A percentile compares a stretch with the other conserved stretches of the same genome.
Evolutionary conservation across 2,113 vertebrate species (phyloP).

Genomic region (Triplophysa rosa): DNA sequence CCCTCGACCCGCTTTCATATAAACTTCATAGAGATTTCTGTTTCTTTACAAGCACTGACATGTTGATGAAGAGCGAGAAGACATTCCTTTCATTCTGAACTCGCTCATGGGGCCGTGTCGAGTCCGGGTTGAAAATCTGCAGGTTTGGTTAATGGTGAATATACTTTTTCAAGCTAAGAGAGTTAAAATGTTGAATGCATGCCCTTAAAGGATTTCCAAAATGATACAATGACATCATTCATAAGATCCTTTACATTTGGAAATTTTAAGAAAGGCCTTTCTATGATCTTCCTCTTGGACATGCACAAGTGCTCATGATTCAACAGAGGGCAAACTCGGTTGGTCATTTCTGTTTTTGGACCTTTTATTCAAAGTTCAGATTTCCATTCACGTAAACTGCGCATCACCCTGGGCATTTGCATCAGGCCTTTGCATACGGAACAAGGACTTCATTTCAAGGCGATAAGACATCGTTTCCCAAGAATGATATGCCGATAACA

Average conservation of each 20-base stretch:
- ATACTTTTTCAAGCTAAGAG: too few relatives aligned
- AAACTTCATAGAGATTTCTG: conserved; percentile 4
- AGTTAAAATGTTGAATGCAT: too few relatives aligned
- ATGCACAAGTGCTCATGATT: background rate
- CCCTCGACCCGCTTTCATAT: background rate
- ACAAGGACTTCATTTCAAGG: conserved; percentile 14
- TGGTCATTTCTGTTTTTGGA: background rate
- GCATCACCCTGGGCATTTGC: conserved; percentile 20
- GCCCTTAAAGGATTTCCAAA: too few relatives aligned
- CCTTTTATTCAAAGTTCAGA: conserved; percentile 28
- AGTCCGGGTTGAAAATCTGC: background rate
- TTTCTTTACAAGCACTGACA: background rate
- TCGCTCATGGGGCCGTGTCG: background rate
- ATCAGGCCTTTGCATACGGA: conserved; percentile 29
- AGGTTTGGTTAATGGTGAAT: background rate
- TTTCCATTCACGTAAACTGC: conserved; percentile 40
- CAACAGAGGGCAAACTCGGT: background rate
- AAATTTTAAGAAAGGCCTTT: too few relatives aligned
- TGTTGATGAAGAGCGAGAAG: background rate
- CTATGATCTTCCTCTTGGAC: too few relatives aligned
- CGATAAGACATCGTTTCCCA: background rate
- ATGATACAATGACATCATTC: too few relatives aligned
- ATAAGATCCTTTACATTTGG: too few relatives aligned
- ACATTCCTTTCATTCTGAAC: background rate
- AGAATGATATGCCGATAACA: background rate